phyloP scores from a whole-genome alignment of 2,797 vertebrate species.

The Catostomus latipinnis region DNA sequence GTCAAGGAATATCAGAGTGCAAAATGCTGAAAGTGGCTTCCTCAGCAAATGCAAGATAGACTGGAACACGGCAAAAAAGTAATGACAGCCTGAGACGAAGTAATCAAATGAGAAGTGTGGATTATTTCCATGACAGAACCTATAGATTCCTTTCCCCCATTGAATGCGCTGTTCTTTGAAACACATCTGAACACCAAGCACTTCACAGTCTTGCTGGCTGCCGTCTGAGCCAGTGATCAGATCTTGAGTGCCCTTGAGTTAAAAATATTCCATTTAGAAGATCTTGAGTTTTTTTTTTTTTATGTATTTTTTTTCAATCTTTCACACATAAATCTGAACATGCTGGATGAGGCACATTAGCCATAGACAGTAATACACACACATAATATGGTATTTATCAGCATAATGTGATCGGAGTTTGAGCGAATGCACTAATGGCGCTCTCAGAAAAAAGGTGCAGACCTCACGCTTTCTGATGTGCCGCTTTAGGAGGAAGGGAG shows the following conservation, averaged over 20 bases:
- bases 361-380: constrained; percentile 28
- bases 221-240: constrained; percentile 19
- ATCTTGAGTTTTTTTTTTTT: constrained; percentile 16
- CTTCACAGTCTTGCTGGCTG: constrained; percentile 19
- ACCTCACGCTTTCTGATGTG: constrained; percentile 33
- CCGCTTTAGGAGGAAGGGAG: constrained; percentile 1
- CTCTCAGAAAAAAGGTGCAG: constrained; percentile 24
- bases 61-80: neutral
- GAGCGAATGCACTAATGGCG: constrained; percentile 40
- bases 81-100: neutral
- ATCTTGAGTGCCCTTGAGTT: constrained; percentile 30
- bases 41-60: neutral
- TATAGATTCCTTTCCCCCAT: constrained; percentile 26
- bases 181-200: constrained; percentile 19
- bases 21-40: constrained; percentile 26
- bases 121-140: neutral
- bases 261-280: constrained; percentile 40
- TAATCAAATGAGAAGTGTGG: constrained; percentile 12
- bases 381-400: constrained; percentile 35
- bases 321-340: constrained; percentile 47
- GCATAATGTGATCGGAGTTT: constrained; percentile 38
- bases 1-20: neutral
- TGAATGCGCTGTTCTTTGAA: constrained; percentile 39
- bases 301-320: neutral
- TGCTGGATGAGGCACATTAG: constrained; percentile 49